A percentile compares a stretch with the other conserved stretches of the same genome.
phyloP scores from a whole-genome alignment of 2,888 invertebrate genomes.

The Strigamia crassipes region DNA sequence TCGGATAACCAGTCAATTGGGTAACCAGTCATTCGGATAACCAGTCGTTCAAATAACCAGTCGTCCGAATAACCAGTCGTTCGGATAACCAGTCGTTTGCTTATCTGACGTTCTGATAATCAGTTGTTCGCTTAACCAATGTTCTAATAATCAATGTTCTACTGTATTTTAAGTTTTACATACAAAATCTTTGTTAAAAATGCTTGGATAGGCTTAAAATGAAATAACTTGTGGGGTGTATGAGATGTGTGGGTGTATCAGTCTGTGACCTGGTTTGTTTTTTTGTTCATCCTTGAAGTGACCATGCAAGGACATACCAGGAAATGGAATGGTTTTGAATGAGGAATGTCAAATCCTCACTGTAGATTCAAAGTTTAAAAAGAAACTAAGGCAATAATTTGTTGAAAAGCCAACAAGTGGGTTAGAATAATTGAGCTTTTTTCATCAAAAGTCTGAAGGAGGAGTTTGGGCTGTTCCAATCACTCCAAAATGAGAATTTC shows the following conservation, averaged over 20 bases:
- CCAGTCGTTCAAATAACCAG: no score
- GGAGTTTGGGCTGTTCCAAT: not conserved
- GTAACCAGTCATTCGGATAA: no score
- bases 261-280: not conserved
- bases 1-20: no score
- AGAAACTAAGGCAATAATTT: no score
- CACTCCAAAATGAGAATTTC: not conserved
- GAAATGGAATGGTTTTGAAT: not conserved
- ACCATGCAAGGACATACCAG: constrained; percentile 40
- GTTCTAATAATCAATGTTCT: no score
- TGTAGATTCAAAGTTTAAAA: no score
- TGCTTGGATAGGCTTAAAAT: not conserved
- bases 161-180: no score
- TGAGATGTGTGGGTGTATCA: constrained; percentile 20
- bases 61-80: no score
- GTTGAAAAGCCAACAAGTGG: no score
- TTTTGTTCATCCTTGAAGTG: constrained; percentile 25
- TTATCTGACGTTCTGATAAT: no score
- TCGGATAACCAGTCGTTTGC: no score
- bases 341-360: not conserved
- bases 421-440: not conserved
- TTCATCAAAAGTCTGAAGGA: not conserved
- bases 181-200: not conserved
- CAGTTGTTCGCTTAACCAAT: no score
- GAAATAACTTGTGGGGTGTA: not conserved